phyloP scores from a whole-genome alignment of 2,797 vertebrate species.

The Pyrocephalus nanus region DNA sequence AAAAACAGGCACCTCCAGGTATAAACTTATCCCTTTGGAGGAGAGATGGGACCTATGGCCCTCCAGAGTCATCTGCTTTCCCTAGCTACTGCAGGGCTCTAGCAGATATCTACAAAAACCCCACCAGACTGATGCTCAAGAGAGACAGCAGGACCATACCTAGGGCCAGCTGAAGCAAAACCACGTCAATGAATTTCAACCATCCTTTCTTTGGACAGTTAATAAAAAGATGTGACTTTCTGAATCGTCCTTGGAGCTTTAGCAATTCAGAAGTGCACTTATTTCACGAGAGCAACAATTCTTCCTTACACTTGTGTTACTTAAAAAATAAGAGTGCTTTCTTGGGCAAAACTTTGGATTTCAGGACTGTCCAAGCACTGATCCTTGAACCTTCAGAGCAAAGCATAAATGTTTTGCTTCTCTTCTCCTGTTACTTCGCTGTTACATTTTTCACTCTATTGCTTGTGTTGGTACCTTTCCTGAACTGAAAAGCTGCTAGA shows the following conservation, averaged over 20 bases:
- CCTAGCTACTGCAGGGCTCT: background rate
- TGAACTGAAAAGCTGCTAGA: background rate
- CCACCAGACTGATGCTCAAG: background rate
- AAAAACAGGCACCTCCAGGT: background rate
- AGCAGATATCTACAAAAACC: background rate
- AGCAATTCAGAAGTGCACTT: background rate
- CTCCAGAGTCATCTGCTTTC: background rate
- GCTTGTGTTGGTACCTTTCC: constrained; percentile 7
- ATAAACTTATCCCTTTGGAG: background rate
- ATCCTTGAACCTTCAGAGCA: background rate
- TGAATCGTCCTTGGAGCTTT: background rate
- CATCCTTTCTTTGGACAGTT: background rate
- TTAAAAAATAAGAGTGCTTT: background rate
- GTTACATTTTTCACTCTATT: background rate
- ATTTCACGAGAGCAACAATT: background rate
- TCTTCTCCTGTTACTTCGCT: background rate
- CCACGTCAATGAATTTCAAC: background rate
- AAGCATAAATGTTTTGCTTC: background rate
- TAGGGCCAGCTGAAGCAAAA: background rate
- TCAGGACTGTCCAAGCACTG: background rate
- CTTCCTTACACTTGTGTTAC: background rate
- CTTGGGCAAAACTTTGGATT: background rate
- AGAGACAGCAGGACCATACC: background rate
- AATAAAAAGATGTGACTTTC: background rate
- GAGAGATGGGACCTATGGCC: background rate